phyloP scores from a whole-genome alignment of 2,888 invertebrate genomes.

The Panopea generosa region DNA sequence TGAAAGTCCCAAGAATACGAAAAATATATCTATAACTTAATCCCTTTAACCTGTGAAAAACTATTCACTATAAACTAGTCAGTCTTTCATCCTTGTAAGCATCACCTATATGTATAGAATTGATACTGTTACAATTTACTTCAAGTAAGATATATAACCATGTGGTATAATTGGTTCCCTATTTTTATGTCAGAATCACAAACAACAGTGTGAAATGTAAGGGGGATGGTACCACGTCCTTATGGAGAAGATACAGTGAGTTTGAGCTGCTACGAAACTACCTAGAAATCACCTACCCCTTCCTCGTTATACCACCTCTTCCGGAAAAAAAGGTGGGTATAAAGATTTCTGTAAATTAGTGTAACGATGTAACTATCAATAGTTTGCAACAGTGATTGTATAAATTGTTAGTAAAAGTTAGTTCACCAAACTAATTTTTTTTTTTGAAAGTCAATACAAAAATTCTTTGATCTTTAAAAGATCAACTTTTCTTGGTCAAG shows the following conservation, averaged over 20 bases:
- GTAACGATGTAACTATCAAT: neutral
- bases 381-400: too few species aligned
- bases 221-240: conserved; percentile 81
- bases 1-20: too few species aligned
- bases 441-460: too few species aligned
- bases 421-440: too few species aligned
- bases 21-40: too few species aligned
- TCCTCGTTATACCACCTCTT: conserved; percentile 92
- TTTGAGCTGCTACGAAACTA: conserved; percentile 93
- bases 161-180: neutral
- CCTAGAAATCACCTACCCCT: conserved; percentile 92
- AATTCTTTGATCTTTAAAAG: too few species aligned
- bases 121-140: too few species aligned
- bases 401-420: too few species aligned
- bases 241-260: conserved; percentile 91
- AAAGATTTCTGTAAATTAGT: neutral
- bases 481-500: too few species aligned
- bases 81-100: too few species aligned
- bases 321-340: conserved; percentile 90
- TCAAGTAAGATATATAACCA: too few species aligned
- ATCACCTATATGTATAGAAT: too few species aligned
- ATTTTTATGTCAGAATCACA: conserved; percentile 75
- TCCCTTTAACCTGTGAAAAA: neutral
- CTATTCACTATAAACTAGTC: neutral
- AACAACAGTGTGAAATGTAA: conserved; percentile 81